Evolutionary conservation across 2,797 vertebrate species (phyloP).

Genomic region (Zonotrichia albicollis): DNA sequence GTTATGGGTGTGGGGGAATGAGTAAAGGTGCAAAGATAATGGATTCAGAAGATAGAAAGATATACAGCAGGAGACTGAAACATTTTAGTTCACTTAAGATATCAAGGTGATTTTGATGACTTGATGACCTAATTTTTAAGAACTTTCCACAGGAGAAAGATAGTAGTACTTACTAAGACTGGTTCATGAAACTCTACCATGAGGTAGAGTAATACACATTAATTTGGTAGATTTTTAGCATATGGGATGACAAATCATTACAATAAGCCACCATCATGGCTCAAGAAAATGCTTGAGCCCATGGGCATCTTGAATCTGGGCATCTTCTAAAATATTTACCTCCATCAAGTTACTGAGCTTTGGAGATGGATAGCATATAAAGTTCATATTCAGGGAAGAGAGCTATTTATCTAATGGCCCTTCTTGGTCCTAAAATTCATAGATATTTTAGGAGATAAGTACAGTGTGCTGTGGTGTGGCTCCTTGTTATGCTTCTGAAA

Average conservation of each 20-base stretch:
- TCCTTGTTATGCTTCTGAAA: background rate
- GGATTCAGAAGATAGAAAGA: background rate
- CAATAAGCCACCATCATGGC: background rate
- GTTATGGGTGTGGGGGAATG: background rate
- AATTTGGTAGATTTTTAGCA: background rate
- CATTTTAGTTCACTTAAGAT: background rate
- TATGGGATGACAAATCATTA: background rate
- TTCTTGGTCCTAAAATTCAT: background rate
- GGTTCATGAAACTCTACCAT: background rate
- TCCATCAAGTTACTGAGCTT: background rate
- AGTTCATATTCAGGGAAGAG: background rate
- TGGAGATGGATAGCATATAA: background rate
- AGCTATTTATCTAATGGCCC: background rate
- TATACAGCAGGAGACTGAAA: background rate
- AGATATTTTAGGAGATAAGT: background rate
- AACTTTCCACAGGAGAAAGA: background rate
- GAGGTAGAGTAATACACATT: background rate
- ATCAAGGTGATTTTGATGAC: background rate
- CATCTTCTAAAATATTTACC: background rate
- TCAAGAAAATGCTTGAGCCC: background rate
- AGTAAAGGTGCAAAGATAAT: background rate
- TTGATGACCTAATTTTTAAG: background rate
- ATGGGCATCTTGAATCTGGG: background rate
- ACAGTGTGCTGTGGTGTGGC: background rate
- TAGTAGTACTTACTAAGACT: background rate